Percentiles rank a stretch among this genome's conserved stretches.
These are phyloP conservation scores for Drosophila trapezifrons DNA, from an alignment of 1,140 invertebrate genomes.

Conservation along the genomic window DNA sequence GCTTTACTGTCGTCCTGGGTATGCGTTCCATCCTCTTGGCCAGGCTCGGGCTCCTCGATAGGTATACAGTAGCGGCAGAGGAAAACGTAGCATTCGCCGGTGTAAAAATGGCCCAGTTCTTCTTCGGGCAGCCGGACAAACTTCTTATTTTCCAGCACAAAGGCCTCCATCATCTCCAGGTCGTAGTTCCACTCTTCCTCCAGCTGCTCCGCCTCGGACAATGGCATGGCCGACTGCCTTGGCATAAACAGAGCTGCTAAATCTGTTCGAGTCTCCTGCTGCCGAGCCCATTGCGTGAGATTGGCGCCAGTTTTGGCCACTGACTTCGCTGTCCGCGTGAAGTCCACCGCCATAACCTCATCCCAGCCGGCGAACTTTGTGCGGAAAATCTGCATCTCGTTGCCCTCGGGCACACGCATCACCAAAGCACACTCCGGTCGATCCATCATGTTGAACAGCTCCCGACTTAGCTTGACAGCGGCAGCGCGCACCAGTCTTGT, in stretches of 20 bases:
- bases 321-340: slow-evolving; percentile 98
- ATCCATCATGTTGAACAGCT: slow-evolving; percentile 96
- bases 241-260: slow-evolving; percentile 97
- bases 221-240: slow-evolving; percentile 94
- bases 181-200: slow-evolving; percentile 98
- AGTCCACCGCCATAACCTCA: slow-evolving; percentile 99
- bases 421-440: slow-evolving; percentile 95
- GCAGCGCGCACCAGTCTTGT: slow-evolving; percentile 97
- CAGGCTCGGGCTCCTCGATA: slow-evolving; percentile 68
- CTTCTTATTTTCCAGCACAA: slow-evolving; percentile 98
- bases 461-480: slow-evolving; percentile 97
- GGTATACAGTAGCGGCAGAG: slow-evolving; percentile 97
- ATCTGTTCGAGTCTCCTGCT: slow-evolving; percentile 95
- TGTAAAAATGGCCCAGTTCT: slow-evolving; percentile 97
- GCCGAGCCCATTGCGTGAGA: slow-evolving; percentile 95
- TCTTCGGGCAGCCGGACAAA: slow-evolving; percentile 98
- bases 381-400: slow-evolving; percentile 96
- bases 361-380: slow-evolving; percentile 99
- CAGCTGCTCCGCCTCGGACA: slow-evolving; percentile 94
- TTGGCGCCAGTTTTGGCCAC: slow-evolving; percentile 98
- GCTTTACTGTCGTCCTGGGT: slow-evolving; percentile 40
- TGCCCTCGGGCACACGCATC: slow-evolving; percentile 94
- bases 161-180: slow-evolving; percentile 97
- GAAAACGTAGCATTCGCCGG: slow-evolving; percentile 98
- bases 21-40: slow-evolving; percentile 15